These are phyloP conservation scores for Macrophya annulata DNA, from an alignment of 2,888 invertebrate species.

Conservation along the genomic window DNA sequence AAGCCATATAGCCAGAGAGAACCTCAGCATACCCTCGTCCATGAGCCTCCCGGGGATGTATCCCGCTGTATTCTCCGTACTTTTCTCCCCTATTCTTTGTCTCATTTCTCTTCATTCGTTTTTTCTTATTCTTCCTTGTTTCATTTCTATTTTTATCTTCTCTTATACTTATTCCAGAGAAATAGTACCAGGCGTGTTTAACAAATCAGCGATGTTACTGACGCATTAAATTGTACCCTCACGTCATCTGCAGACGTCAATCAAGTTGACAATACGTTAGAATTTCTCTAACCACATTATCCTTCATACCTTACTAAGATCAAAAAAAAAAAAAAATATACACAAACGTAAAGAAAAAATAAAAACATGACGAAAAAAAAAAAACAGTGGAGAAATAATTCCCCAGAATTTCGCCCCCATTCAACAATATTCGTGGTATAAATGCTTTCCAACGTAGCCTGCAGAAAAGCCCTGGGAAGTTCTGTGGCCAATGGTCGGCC, in stretches of 20 bases:
- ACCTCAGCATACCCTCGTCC: neutral
- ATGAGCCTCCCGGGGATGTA: constrained; percentile 38
- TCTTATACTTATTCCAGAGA: neutral
- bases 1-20: neutral
- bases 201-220: neutral
- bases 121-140: neutral
- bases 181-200: constrained; percentile 16
- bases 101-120: neutral
- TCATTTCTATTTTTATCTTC: neutral
- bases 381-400: constrained; percentile 2
- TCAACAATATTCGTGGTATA: constrained; percentile 15
- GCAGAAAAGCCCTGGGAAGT: constrained; percentile 24
- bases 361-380: neutral
- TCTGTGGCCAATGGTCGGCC: constrained; percentile 1
- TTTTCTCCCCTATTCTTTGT: neutral
- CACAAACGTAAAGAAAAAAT: neutral
- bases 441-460: constrained; percentile 13
- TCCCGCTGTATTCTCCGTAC: neutral
- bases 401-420: constrained; percentile 18
- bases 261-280: neutral
- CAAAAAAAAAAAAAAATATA: too few relatives aligned
- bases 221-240: too few relatives aligned
- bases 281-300: neutral
- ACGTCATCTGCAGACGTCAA: neutral
- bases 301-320: neutral